Evolutionary conservation across 2,888 invertebrate genomes (phyloP).

Genomic region (Oscheius myriophilus): DNA sequence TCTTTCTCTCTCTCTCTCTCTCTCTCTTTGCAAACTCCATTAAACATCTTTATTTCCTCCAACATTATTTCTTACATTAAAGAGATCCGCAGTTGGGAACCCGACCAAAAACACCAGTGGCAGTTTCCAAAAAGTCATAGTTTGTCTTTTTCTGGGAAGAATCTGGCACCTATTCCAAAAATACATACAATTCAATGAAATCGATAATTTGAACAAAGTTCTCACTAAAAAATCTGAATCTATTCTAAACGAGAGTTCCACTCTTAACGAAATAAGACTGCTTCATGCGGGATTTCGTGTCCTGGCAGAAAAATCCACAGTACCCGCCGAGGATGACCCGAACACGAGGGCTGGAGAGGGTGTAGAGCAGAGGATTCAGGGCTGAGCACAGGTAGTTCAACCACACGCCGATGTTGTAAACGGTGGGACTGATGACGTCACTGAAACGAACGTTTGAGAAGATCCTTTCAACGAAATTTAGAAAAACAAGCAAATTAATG

Average conservation of each 20-base stretch:
- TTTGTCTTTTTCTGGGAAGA: too few relatives aligned
- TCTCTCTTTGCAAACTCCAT: too few relatives aligned
- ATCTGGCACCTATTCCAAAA: background rate
- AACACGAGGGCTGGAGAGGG: constrained; percentile 58
- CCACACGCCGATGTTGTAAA: constrained; percentile 58
- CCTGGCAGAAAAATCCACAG: constrained; percentile 13
- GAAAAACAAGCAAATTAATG: too few relatives aligned
- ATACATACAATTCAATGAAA: too few relatives aligned
- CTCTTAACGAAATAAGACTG: constrained; percentile 17
- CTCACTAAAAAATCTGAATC: background rate
- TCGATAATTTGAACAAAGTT: background rate
- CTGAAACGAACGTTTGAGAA: too few relatives aligned
- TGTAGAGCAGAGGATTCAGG: constrained; percentile 65
- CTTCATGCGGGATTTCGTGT: constrained; percentile 25
- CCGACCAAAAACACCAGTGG: too few relatives aligned
- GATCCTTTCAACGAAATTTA: too few relatives aligned
- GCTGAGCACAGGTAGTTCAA: constrained; percentile 63
- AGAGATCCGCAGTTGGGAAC: too few relatives aligned
- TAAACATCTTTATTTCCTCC: too few relatives aligned
- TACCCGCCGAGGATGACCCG: constrained; percentile 19
- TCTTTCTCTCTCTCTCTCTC: too few relatives aligned
- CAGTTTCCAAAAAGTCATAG: too few relatives aligned
- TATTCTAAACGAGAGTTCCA: constrained; percentile 19
- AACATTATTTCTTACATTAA: too few relatives aligned
- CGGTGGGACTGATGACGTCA: constrained; percentile 43